Evolutionary conservation across 2,888 invertebrate species (phyloP).

Genomic region (Caenorhabditis drosophilae): DNA sequence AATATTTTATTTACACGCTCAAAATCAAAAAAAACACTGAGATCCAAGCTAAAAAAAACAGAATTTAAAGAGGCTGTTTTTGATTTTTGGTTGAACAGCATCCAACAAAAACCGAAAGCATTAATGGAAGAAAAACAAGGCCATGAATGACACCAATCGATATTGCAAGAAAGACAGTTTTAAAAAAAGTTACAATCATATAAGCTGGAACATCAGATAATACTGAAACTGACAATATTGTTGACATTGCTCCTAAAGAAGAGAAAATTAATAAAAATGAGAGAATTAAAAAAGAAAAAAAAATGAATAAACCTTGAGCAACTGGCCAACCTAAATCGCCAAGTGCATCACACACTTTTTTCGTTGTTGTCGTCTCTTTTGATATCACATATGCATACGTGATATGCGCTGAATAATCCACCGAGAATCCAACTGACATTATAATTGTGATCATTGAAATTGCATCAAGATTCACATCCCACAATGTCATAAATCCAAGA

Average conservation of each 20-base stretch:
- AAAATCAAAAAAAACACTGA: slow-evolving; percentile 2
- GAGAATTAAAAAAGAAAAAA: not conserved
- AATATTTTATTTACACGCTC: too few relatives aligned
- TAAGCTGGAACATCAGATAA: slow-evolving; percentile 87
- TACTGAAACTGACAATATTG: slow-evolving; percentile 85
- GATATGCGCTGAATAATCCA: slow-evolving; percentile 83
- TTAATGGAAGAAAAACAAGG: slow-evolving; percentile 80
- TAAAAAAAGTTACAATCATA: slow-evolving; percentile 92
- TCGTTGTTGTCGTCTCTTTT: slow-evolving; percentile 47
- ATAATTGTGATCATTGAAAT: slow-evolving; percentile 80
- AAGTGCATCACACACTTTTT: slow-evolving; percentile 80
- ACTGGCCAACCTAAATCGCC: slow-evolving; percentile 89
- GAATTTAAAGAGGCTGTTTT: not conserved
- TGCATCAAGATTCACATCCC: slow-evolving; percentile 77
- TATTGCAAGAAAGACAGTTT: slow-evolving; percentile 72
- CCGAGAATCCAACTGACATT: slow-evolving; percentile 94
- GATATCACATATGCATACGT: slow-evolving; percentile 64
- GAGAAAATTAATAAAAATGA: not conserved
- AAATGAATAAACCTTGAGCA: slow-evolving; percentile 75
- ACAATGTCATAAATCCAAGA: slow-evolving; percentile 91
- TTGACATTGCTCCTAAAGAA: slow-evolving; percentile 80
- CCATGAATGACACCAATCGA: slow-evolving; percentile 79
- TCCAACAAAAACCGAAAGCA: slow-evolving; percentile 67
- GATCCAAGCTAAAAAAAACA: not conserved
- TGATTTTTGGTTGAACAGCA: slow-evolving; percentile 17